Evolutionary conservation across 2,797 vertebrate species (phyloP).

Genomic region (Notolabrus celidotus): DNA sequence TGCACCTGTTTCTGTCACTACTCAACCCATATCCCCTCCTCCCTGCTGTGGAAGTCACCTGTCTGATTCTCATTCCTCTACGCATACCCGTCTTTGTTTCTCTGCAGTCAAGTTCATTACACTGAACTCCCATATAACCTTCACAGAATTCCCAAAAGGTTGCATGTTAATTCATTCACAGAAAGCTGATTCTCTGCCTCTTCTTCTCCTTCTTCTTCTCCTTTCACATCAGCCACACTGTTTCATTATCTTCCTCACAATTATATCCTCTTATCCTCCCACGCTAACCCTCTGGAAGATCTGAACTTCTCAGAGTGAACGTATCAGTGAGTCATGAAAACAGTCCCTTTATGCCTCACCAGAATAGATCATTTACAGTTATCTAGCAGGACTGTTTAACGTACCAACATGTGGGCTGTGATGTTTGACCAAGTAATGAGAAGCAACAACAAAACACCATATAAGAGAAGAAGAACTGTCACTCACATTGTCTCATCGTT

Average conservation of each 20-base stretch:
- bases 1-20: constrained; percentile 47
- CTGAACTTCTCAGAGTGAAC: constrained; percentile 61
- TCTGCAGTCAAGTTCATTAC: constrained; percentile 37
- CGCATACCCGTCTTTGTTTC: constrained; percentile 37
- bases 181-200: constrained; percentile 34
- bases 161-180: constrained; percentile 61
- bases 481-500: constrained; percentile 93
- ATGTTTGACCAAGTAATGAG: constrained; percentile 59
- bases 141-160: constrained; percentile 36
- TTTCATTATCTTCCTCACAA: constrained; percentile 71
- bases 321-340: constrained; percentile 71
- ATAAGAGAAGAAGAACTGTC: constrained; percentile 2
- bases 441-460: constrained; percentile 36
- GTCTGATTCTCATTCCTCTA: constrained; percentile 41
- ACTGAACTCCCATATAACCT: constrained; percentile 52
- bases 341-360: constrained; percentile 52
- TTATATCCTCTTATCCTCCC: constrained; percentile 75
- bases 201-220: constrained; percentile 34
- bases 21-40: constrained; percentile 19
- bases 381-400: constrained; percentile 59
- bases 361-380: constrained; percentile 62
- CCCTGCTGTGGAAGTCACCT: constrained; percentile 36
- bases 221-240: constrained; percentile 60
- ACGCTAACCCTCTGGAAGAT: constrained; percentile 60
- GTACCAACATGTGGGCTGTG: constrained; percentile 52